Evolutionary conservation across 2,888 invertebrate genomes (phyloP).

Genomic region (Heliconius erato): DNA sequence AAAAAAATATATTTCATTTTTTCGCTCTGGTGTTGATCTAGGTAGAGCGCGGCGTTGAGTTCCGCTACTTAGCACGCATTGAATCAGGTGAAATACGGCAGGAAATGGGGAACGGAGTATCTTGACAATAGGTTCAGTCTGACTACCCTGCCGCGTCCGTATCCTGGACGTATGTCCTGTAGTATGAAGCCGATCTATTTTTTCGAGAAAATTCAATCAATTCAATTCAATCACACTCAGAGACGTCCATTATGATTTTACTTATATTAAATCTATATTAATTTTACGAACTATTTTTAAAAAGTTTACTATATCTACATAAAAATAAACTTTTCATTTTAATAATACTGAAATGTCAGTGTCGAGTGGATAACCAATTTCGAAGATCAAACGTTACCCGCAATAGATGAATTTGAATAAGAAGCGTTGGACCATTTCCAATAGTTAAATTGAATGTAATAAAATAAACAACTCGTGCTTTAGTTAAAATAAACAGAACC

Average conservation of each 20-base stretch:
- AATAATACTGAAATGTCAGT: constrained; percentile 1
- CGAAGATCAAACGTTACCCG: constrained; percentile 2
- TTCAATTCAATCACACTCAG: background rate
- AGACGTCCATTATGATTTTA: background rate
- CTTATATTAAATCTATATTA: background rate
- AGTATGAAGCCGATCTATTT: too few relatives aligned
- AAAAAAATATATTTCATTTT: too few relatives aligned
- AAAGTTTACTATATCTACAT: background rate
- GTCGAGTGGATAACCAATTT: constrained; percentile 8
- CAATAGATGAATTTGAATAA: background rate
- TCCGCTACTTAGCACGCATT: too few relatives aligned
- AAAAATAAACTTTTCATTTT: background rate
- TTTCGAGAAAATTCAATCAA: background rate
- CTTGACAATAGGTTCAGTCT: too few relatives aligned
- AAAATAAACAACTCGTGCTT: constrained; percentile 1
- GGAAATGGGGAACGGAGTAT: too few relatives aligned
- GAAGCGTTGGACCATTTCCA: constrained; percentile 25
- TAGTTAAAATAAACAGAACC: background rate
- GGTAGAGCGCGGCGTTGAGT: too few relatives aligned
- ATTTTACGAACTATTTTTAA: background rate
- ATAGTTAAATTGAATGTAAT: constrained; percentile 34
- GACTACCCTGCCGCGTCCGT: too few relatives aligned
- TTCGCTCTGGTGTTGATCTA: too few relatives aligned
- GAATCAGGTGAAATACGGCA: too few relatives aligned
- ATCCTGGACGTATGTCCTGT: too few relatives aligned